Evolutionary conservation across 1,140 invertebrate genomes (phyloP), one percentile per base, ranked within the genome.

Genomic region (Rhizoglyphus robini): DNA sequence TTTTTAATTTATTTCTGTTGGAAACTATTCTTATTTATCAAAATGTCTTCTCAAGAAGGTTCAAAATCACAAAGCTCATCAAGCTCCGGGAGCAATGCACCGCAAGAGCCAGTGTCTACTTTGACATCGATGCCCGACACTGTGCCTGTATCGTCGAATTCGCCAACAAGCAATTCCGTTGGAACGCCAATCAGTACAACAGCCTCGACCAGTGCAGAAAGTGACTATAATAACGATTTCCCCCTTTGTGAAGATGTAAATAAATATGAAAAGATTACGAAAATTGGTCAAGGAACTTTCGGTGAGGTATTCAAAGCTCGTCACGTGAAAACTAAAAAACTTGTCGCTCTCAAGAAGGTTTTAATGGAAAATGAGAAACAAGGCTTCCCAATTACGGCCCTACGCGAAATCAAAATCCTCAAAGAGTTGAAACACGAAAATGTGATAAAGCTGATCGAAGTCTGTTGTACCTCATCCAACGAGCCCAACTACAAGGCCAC

Each of bases 291-390:
- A 76, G 96, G 48, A 27, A 69, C 68, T 20, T 69, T 69, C 25
- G 68, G 93, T 0, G 95, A 98, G 76, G 96, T 99, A 1, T 99
- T 98, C 75, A 98, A 98, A 79, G 95, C 94, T 0, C 82, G 86
- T 60, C 88, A 94, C 67, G 88, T 86, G 72, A 85, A 85, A 54
- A 86, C 84, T 48, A 92, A 90, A 73, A 90, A 88, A 75, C 84
- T 94, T 71, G 94, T 98, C 0, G 96, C 96, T 0, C 86, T 99
- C 82, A 99, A 99, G 73, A 98, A 98, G 79, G 91, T 99, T 30
- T 76, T 99, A 3, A 99, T 98, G 93, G 95, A 99, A 73, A 98
- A 98, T 79, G 96, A 99, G 79, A 96, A 96, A 78, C 95, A 99
- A 83, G 94, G 96, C 63, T 99, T 99, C 78, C 96, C 96, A 0